Base-by-base conservation (phyloP, 2,797 vertebrate species). In the Chaenodraco wilsoni region DNA sequence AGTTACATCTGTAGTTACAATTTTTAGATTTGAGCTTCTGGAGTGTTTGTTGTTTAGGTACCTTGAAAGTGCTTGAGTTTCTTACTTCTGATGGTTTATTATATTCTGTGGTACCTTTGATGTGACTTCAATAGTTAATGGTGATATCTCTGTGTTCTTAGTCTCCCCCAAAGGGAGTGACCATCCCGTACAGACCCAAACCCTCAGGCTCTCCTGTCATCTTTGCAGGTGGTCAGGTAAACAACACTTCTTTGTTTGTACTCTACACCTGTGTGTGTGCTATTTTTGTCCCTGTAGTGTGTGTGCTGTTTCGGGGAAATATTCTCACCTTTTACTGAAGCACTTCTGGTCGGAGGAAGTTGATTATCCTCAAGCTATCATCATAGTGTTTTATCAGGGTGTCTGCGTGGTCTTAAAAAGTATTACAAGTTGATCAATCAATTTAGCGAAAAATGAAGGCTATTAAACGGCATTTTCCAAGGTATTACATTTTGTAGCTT, bases 171-270 rank as follows among this genome's bases (percentile, higher is more conserved):
- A 97, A 97, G 93, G 97, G 97, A 80, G 96, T 97, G 89, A 97
- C 97, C 93, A 97, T 98, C 94, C 97, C 96, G 2, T 98, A 98
- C 92, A 95, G 96, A 87, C 97, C 97, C 94, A 98, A 98, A 95
- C 96, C 97, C 87, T 97, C 96, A 93, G 96, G 96, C 93, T 97
- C 97, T 91, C 97, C 97, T 0, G 97, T 98, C 93, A 98, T 98
- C 92, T 98, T 98, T 94, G 96, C 97, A 92, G 97, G 97, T 92
- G 97, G 97, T 94, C 97, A 97, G 97, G 97, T 97, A 96, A 96
- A 79, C 13, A 49, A 27, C 7, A 7, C 37, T 60, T 50, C 2
- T 69, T 50, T 64, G 5, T 65, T 37, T 55, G 3, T 66, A 49
- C 1, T 56, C 9, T 58, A 14, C 1, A 9, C 54, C 9, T 45